Evolutionary conservation across 1,140 invertebrate genomes (phyloP).

Genomic region (Phortica variegata): DNA sequence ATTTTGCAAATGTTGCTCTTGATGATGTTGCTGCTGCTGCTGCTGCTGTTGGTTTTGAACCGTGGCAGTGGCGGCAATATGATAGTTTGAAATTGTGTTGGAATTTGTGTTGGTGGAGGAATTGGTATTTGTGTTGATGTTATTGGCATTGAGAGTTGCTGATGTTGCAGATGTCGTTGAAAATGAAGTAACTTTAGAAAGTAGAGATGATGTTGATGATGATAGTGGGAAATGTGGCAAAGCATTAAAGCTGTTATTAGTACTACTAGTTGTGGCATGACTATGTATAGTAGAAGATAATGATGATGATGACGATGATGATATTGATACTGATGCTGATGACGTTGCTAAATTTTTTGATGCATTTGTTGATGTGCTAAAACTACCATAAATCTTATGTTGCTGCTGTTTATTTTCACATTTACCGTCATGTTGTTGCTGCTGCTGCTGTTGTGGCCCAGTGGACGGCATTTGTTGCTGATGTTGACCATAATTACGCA

Average conservation of each 20-base stretch:
- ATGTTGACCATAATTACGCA: neutral
- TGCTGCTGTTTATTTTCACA: conserved; percentile 40
- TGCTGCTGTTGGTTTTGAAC: conserved; percentile 24
- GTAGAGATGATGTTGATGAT: conserved; percentile 53
- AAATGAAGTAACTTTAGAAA: conserved; percentile 54
- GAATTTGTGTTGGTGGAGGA: too few species aligned
- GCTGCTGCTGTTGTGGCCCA: conserved; percentile 39
- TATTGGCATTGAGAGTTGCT: conserved; percentile 29
- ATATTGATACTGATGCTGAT: conserved; percentile 16
- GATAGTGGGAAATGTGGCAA: conserved; percentile 52
- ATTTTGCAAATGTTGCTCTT: conserved; percentile 33
- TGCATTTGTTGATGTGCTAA: conserved; percentile 39
- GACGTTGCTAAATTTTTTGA: conserved; percentile 18
- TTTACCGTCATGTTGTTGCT: conserved; percentile 57
- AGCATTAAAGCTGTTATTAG: conserved; percentile 33
- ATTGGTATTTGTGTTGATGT: conserved; percentile 16
- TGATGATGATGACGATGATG: conserved; percentile 23
- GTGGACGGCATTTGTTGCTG: conserved; percentile 23
- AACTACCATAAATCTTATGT: conserved; percentile 55
- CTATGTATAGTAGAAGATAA: conserved; percentile 11
- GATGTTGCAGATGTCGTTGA: conserved; percentile 5
- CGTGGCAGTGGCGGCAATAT: too few species aligned
- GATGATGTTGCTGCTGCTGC: conserved; percentile 34
- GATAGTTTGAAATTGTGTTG: conserved; percentile 12
- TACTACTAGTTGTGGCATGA: conserved; percentile 1